These are phyloP conservation scores for Hylaea fasciaria DNA, from an alignment of 2,888 invertebrate species.

Conservation along the genomic window DNA sequence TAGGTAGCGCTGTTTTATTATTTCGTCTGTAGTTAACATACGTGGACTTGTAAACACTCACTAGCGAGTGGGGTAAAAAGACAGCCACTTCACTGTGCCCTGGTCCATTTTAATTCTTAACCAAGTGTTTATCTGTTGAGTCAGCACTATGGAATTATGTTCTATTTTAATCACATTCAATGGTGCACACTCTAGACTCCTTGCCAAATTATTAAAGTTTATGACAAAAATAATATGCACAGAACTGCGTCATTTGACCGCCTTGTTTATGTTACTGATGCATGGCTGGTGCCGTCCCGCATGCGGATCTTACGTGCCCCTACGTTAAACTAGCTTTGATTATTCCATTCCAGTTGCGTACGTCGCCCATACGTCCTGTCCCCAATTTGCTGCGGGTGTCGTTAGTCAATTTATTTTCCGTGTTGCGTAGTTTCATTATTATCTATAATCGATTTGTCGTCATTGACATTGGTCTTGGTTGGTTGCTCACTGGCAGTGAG, in stretches of 20 bases:
- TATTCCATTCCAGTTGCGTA: constrained; percentile 23
- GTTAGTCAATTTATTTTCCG: constrained; percentile 7
- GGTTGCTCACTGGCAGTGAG: not conserved
- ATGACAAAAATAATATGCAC: constrained; percentile 74
- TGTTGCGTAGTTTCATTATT: constrained; percentile 13
- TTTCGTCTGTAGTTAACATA: too few relatives aligned
- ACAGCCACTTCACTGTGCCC: not conserved
- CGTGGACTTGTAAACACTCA: constrained; percentile 7
- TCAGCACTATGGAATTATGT: constrained; percentile 70
- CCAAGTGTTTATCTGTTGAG: constrained; percentile 54
- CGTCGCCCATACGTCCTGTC: constrained; percentile 6
- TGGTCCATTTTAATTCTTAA: constrained; percentile 23
- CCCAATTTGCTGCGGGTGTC: constrained; percentile 9
- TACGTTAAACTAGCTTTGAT: constrained; percentile 34
- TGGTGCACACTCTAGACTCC: constrained; percentile 67
- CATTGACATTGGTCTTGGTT: constrained; percentile 17
- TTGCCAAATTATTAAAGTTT: constrained; percentile 78
- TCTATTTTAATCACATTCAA: constrained; percentile 75
- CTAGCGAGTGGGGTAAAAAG: not conserved
- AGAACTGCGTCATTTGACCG: constrained; percentile 62
- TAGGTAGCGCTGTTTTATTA: too few relatives aligned
- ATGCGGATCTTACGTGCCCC: constrained; percentile 25
- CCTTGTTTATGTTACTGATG: constrained; percentile 51
- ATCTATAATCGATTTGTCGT: constrained; percentile 6
- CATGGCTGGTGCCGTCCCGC: constrained; percentile 40